phyloP scores from a whole-genome alignment of 2,797 vertebrate genomes.

The Crenichthys baileyi region DNA sequence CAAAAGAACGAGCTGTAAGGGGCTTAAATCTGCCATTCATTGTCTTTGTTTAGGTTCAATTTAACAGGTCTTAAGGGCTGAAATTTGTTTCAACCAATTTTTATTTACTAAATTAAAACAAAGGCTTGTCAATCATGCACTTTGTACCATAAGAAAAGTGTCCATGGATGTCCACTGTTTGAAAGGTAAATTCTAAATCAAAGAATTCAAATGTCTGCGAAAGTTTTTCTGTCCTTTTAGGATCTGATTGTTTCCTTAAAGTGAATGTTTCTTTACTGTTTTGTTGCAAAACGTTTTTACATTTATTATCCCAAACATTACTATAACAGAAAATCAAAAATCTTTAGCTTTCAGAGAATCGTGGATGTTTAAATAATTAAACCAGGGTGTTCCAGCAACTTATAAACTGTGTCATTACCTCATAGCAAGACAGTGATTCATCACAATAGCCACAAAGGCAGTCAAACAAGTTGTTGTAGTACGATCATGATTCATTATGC shows the following conservation, averaged over 20 bases:
- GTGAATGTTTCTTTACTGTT: background rate
- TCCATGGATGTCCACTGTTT: background rate
- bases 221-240: background rate
- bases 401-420: background rate
- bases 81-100: background rate
- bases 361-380: constrained; percentile 1
- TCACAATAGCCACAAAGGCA: constrained; percentile 9
- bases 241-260: background rate
- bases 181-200: background rate
- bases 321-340: background rate
- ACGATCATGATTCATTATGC: constrained; percentile 35
- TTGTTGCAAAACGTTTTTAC: background rate
- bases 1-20: background rate
- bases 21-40: background rate
- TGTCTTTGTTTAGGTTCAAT: background rate
- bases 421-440: constrained; percentile 22
- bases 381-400: background rate
- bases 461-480: constrained; percentile 10
- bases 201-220: background rate
- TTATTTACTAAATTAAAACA: background rate
- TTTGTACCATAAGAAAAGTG: background rate
- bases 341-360: background rate
- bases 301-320: background rate
- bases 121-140: background rate
- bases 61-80: background rate